Percentiles rank a stretch among this genome's conserved stretches.
phyloP scores from a whole-genome alignment of 2,113 vertebrate genomes.

The Stigmatopora argus region DNA sequence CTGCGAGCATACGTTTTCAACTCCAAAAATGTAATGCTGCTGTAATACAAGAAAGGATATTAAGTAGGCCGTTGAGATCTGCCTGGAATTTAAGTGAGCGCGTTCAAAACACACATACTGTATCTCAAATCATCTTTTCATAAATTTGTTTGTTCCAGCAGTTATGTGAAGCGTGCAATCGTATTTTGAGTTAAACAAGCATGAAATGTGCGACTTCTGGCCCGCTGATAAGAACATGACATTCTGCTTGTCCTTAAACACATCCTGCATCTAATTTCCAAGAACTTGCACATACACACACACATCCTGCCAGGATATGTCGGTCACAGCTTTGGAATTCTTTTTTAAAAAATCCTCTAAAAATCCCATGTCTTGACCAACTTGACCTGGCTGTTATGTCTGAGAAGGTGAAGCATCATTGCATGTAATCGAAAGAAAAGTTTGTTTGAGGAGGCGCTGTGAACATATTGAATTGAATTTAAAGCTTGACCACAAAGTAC shows the following conservation, averaged over 20 bases:
- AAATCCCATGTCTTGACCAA: conserved; percentile 55
- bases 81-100: not conserved
- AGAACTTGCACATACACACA: conserved; percentile 13
- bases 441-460: conserved; percentile 20
- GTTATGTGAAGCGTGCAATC: not conserved
- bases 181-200: not conserved
- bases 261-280: conserved; percentile 15
- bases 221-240: not conserved
- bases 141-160: not conserved
- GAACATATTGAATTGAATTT: not conserved
- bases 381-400: conserved; percentile 26
- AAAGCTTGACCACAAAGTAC: not conserved
- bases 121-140: not conserved
- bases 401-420: conserved; percentile 17
- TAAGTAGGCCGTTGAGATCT: not conserved
- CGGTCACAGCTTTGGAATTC: conserved; percentile 41
- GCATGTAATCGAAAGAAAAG: conserved; percentile 8
- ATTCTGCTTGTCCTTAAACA: not conserved
- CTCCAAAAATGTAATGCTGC: conserved; percentile 4
- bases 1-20: not conserved
- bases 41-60: not conserved
- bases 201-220: not conserved
- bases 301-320: no score
- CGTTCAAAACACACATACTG: not conserved
- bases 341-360: conserved; percentile 35